A percentile compares a stretch with the other conserved stretches of the same genome.
Conservation (phyloP, 2,113 vertebrate genomes). For the Trichechus manatus region DNA sequence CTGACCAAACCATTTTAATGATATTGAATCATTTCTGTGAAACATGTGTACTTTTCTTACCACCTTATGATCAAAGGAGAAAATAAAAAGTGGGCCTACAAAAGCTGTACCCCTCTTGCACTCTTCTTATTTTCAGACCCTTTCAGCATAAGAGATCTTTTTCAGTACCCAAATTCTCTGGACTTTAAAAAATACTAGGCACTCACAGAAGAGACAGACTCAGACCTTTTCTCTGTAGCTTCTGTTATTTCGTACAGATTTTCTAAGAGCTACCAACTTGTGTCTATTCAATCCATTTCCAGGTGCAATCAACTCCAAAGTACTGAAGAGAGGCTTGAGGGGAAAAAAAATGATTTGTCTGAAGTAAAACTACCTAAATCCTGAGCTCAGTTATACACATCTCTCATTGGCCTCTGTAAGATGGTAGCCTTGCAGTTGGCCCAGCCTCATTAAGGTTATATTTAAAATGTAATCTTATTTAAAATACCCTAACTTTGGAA, state of each 20-base stretch:
- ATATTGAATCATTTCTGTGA: conserved; percentile 71
- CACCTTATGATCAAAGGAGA: conserved; percentile 79
- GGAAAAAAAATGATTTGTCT: conserved; percentile 64
- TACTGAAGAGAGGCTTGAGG: conserved; percentile 1
- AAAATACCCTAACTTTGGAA: conserved; percentile 69
- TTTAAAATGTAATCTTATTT: conserved; percentile 69
- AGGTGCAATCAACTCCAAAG: conserved; percentile 67
- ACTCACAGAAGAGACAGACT: conserved; percentile 42
- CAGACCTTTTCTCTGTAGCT: conserved; percentile 53
- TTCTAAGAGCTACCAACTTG: conserved; percentile 70
- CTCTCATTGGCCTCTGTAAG: conserved; percentile 56
- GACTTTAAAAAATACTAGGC: conserved; percentile 55
- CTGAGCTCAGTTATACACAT: not conserved
- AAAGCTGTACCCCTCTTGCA: conserved; percentile 48
- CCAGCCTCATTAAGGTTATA: conserved; percentile 45
- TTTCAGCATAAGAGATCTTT: conserved; percentile 65
- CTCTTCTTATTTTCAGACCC: conserved; percentile 67
- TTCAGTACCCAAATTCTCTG: conserved; percentile 69
- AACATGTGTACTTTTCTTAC: conserved; percentile 62
- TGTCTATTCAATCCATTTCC: conserved; percentile 68
- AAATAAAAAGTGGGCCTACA: conserved; percentile 63
- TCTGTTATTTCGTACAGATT: conserved; percentile 63
- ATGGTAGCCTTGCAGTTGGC: not conserved
- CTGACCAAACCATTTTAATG: conserved; percentile 66
- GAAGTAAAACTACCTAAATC: conserved; percentile 72